phyloP scores from a whole-genome alignment of 2,888 invertebrate species.

The Aproaerema taeniolella region DNA sequence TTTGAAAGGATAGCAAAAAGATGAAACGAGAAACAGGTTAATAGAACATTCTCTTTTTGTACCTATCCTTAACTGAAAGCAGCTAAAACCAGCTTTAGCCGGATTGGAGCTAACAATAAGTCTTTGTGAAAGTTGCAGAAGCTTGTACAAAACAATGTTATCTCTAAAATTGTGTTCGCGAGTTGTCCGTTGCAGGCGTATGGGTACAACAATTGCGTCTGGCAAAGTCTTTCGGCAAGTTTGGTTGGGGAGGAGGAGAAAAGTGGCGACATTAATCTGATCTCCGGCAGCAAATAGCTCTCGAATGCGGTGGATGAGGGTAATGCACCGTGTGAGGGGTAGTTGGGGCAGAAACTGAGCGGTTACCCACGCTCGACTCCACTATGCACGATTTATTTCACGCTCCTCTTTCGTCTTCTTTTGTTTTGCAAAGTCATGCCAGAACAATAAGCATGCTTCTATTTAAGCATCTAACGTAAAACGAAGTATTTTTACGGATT shows the following conservation, averaged over 20 bases:
- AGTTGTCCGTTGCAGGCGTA: not conserved
- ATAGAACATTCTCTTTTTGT: not conserved
- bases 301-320: conserved; percentile 66
- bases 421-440: not conserved
- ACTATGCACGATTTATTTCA: no score
- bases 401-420: not conserved
- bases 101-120: not conserved
- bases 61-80: no score
- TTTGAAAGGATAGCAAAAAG: not conserved
- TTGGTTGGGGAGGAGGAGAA: conserved; percentile 69
- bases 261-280: conserved; percentile 75
- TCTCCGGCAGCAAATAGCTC: conserved; percentile 66
- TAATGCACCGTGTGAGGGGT: conserved; percentile 67
- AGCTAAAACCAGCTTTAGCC: no score
- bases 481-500: no score
- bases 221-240: conserved; percentile 51
- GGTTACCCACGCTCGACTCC: conserved; percentile 38
- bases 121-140: not conserved
- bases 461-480: no score
- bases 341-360: conserved; percentile 60
- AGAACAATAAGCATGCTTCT: no score
- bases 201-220: conserved; percentile 28
- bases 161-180: conserved; percentile 3
- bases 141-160: not conserved
- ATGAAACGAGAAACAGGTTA: not conserved